Evolutionary conservation across 2,113 vertebrate species (phyloP), one percentile per base, ranked within the genome.

Genomic region (Struthidea cinerea): DNA sequence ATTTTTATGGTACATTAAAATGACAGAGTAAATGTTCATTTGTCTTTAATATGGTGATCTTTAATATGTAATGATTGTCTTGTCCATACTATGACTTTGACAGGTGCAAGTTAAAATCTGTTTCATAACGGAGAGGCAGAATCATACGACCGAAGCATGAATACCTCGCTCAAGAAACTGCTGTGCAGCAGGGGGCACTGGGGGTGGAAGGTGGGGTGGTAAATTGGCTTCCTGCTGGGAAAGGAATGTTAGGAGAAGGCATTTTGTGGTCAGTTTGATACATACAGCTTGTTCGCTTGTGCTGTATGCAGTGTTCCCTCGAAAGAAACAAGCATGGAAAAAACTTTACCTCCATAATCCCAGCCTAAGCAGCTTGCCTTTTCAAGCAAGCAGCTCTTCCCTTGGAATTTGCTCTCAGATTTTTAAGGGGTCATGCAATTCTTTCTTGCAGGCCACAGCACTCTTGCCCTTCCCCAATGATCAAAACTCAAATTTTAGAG

Each of bases 151-250:
- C 41, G 41, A 85, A 73, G 17, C 22, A n/a, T 44, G 49, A 85
- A 71, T 27, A 27, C 16, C 23, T 50, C 10, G 16, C 7, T 35
- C 27, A 49, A 75, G 53, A 76, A 37, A 9, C 9, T 64, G 10
- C 28, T 75, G 15, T 74, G 52, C 50, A 75, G 22, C 13, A 50
- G 12, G 4, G 16, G 18, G 16, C 60, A 17, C 19, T 11, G 14
- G 3, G 3, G 2, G 1, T 53, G 7, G 30, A 32, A 65, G 3
- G 6, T 11, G 7, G 7, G 1, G 4, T 35, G 1, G 2, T 52
- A 70, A 46, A 1, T 3, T 81, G 18, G 6, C 32, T 82, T 78
- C 6, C 27, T 47, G 9, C 7, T 82, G 32, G 44, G 50, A 82
- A 75, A 84, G 2, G 27, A 39, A n/a, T 32, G 5, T 41, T 41